Percentiles rank a stretch among this genome's conserved stretches.
Conservation (phyloP, 2,888 invertebrate genomes). For the Amphipoea oculea region DNA sequence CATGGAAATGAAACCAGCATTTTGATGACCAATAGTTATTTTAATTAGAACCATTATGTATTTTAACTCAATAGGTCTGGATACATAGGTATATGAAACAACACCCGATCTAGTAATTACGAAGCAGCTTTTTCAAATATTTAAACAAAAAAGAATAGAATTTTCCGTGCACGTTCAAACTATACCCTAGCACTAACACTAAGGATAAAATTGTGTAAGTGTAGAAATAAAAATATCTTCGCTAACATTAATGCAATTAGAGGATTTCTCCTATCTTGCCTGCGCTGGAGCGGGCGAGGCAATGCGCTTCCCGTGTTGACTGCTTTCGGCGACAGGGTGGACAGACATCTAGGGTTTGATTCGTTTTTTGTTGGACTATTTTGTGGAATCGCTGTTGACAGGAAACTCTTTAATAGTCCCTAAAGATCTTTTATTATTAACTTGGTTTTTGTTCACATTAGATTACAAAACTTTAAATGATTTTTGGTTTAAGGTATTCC, state of each 20-base stretch:
- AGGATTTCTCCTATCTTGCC: neutral
- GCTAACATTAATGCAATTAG: conserved; percentile 38
- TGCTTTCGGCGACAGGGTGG: neutral
- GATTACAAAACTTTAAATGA: neutral
- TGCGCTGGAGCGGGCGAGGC: neutral
- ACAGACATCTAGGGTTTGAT: neutral
- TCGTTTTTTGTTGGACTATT: conserved; percentile 8
- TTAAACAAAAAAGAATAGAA: neutral
- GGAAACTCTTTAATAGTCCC: neutral
- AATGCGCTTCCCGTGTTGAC: conserved; percentile 44
- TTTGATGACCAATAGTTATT: conserved; percentile 22
- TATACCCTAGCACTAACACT: neutral
- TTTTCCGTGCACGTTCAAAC: neutral
- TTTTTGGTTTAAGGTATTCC: neutral
- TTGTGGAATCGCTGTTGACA: neutral
- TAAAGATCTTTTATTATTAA: neutral
- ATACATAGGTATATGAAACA: neutral
- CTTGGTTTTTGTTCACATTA: neutral
- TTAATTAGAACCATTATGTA: conserved; percentile 14
- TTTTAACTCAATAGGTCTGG: neutral
- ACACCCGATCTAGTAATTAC: neutral
- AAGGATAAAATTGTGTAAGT: neutral
- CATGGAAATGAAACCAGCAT: conserved; percentile 8
- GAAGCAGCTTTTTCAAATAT: neutral
- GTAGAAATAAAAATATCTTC: conserved; percentile 41